These are phyloP conservation scores for Scaeva pyrastri DNA, from an alignment of 2,888 invertebrate genomes.

Conservation along the genomic window DNA sequence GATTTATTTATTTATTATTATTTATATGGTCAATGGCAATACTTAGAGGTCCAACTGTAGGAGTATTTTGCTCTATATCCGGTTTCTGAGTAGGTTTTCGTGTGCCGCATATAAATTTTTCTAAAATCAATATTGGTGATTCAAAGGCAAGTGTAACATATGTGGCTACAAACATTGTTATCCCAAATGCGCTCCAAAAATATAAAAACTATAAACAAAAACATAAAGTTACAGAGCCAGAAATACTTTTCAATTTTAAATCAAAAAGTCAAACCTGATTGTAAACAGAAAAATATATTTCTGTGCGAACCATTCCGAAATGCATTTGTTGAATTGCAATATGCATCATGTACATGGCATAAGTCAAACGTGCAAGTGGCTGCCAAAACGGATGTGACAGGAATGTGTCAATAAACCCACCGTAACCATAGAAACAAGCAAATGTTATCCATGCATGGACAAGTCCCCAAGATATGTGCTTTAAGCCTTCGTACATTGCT, in stretches of 20 bases:
- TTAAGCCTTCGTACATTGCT: slow-evolving; percentile 68
- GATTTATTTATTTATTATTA: neutral
- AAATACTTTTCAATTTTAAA: neutral
- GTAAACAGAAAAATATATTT: slow-evolving; percentile 56
- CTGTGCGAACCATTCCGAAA: slow-evolving; percentile 47
- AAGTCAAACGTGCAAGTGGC: slow-evolving; percentile 72
- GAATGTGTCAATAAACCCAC: slow-evolving; percentile 71
- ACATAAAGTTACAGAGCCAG: neutral
- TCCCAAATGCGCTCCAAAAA: slow-evolving; percentile 20
- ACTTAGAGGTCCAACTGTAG: neutral
- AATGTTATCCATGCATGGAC: slow-evolving; percentile 75
- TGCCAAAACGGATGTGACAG: slow-evolving; percentile 72
- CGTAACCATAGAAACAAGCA: slow-evolving; percentile 73
- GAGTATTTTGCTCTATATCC: neutral
- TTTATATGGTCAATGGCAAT: neutral
- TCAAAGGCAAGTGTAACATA: slow-evolving; percentile 14
- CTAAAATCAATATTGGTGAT: slow-evolving; percentile 11
- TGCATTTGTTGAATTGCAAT: slow-evolving; percentile 52
- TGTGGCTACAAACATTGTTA: neutral
- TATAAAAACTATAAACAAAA: neutral
- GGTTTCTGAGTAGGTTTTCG: neutral
- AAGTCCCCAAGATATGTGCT: slow-evolving; percentile 67
- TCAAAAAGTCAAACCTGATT: slow-evolving; percentile 44
- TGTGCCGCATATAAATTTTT: slow-evolving; percentile 1
- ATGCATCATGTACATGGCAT: slow-evolving; percentile 74